Evolutionary conservation across 1,140 invertebrate species (phyloP), one percentile per base, ranked within the genome.

Genomic region (Drosophila nebulosa): DNA sequence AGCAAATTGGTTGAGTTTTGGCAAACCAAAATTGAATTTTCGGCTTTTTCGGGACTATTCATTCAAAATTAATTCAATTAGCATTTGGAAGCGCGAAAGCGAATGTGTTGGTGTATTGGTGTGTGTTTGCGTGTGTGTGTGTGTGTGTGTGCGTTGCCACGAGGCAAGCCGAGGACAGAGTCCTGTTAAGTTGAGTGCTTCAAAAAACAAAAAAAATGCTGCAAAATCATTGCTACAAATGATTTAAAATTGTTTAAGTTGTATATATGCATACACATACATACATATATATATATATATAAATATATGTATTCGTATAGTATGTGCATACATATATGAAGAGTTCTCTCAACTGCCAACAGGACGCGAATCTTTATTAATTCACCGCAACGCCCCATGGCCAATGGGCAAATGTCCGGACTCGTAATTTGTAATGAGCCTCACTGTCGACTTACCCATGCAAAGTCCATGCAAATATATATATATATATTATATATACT

Each of bases 21-120:
- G 58, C 67, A 22, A 51, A 24, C 50, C 60, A 42, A 66, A 85
- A 84, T 79, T 79, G 51, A 76, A 84, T 84, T 83, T 76, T 76
- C 64, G 55, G 58, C 65, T 55, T 39, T 68, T 64, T 56, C 42
- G 27, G 39, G 30, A 63, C 62, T 70, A 62, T 68, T 74, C 69
- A 74, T 74, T 70, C 52, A 71, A 80, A 86, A 71, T 76, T 71
- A 74, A 85, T 85, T 85, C 53, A 78, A 85, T 85, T 81, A 78
- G 69, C 72, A 39, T 55, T 39, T 39, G 58, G 42, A 42, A 62
- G 21, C 12, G 21, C 56, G 46, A 46, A 32, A 6, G 55, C 36
- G 9, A 16, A 21, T 58, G 32, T 36, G 32, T 53, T 9, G 10
- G 32, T 35, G 10, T 36, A 12, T 14, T 3, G 2, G 16, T 9